Evolutionary conservation across 2,113 vertebrate genomes (phyloP), one percentile per base, ranked within the genome.

Genomic region (Sialia sialis): DNA sequence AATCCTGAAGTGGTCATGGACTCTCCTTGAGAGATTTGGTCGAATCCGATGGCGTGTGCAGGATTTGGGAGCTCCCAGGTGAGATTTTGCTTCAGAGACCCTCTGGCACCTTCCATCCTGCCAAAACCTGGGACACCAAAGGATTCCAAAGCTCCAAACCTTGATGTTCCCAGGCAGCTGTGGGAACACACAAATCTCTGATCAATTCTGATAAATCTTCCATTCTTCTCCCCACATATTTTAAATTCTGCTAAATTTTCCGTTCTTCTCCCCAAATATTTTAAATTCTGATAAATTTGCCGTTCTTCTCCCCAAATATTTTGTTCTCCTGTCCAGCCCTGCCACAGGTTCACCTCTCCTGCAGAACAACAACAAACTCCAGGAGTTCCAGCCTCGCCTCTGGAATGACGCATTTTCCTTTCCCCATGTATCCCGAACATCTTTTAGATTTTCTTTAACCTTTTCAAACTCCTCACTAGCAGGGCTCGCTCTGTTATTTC

Each of bases 381-480:
- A 5, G 66, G 26, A 36, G 70, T 30, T 87, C 59, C 8, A 1
- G 3, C 49, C 43, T 83, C 3, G 1, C 82, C 81, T 39, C 27
- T 6, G 43, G 60, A 64, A 54, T 11, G 12, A 32, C 4, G 19
- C 41, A 3, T 80, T 90, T 87, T 12, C 58, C 26, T 41, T 56
- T 44, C 72, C 12, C 9, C 1, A 1, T 27, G 39, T 51, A 72
- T 81, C 60, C 52, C 59, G 60, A 94, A 34, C 7, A 82, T 23
- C 87, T 92, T 80, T 82, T 27, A 52, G 80, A n/a, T 34, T 92
- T 93, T 5, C 84, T 87, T 64, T 94, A 94, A 95, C 94, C 92
- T 96, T 96, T 96, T 91, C 94, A 73, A 54, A 25, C 82, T 54
- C 75, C 55, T 84, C 44, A 1, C 60, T 21, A 6, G 59, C 4